These are phyloP conservation scores for Lypha dubia DNA, from an alignment of 2,888 invertebrate species.

Conservation along the genomic window DNA sequence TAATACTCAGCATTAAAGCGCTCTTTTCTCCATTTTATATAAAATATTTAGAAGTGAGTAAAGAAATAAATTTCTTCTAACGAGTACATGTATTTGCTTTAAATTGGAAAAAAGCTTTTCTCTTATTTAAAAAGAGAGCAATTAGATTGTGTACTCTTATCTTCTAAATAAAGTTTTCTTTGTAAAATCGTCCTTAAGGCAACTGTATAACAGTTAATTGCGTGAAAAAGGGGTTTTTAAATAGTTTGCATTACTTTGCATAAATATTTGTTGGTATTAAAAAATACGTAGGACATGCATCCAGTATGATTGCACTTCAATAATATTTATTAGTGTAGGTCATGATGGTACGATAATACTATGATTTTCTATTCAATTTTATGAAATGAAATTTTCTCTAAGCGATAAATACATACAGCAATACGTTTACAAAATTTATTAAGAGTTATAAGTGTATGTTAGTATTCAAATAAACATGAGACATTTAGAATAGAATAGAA, in stretches of 20 bases:
- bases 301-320: conserved; percentile 2
- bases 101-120: not conserved
- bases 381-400: not conserved
- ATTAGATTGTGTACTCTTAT: not conserved
- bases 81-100: conserved; percentile 13
- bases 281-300: not conserved
- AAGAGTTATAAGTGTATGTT: too few relatives aligned
- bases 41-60: not conserved
- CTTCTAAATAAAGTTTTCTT: not conserved
- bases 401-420: not conserved
- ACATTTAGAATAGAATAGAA: too few relatives aligned
- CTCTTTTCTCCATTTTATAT: not conserved
- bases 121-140: not conserved
- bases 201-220: conserved; percentile 48
- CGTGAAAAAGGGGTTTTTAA: not conserved
- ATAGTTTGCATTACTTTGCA: not conserved
- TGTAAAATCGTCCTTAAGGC: not conserved
- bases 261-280: not conserved
- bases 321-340: conserved; percentile 62
- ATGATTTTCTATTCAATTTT: not conserved
- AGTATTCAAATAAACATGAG: too few relatives aligned
- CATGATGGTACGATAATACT: conserved; percentile 38
- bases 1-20: conserved; percentile 11
- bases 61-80: not conserved
- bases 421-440: not conserved